These are phyloP conservation scores for Notamacropus eugenii DNA, from an alignment of 2,797 vertebrate species.

Conservation along the genomic window DNA sequence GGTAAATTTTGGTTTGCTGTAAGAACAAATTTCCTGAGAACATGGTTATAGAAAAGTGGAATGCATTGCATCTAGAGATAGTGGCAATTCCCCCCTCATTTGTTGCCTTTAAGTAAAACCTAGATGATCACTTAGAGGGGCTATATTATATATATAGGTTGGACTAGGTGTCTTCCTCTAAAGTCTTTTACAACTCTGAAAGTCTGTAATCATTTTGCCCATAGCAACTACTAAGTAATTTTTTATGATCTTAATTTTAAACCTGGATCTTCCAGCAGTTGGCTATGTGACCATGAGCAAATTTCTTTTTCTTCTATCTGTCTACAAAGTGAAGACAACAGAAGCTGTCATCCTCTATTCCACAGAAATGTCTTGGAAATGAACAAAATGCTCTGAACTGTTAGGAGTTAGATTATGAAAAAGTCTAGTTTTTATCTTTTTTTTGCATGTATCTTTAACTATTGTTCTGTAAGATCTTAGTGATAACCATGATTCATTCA, in stretches of 20 bases:
- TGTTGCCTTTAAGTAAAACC: no score
- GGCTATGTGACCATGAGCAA: background rate
- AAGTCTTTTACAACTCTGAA: no score
- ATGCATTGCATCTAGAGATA: no score
- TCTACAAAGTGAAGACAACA: conserved; percentile 17
- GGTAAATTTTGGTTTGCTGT: no score
- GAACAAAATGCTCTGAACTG: conserved; percentile 12
- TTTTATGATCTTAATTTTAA: background rate
- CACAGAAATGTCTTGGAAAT: conserved; percentile 8
- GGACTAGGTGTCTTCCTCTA: no score
- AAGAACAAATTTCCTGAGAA: no score
- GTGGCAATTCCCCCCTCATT: no score
- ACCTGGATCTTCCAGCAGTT: background rate
- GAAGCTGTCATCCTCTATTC: background rate
- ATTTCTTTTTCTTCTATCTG: background rate
- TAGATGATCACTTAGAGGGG: no score
- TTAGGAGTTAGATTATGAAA: background rate
- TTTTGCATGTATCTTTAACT: conserved; percentile 26
- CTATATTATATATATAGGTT: no score
- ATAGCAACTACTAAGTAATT: no score
- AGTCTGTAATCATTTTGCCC: no score
- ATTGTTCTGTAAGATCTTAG: background rate
- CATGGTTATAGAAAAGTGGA: no score
- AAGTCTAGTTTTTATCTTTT: background rate
- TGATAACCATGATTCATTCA: conserved; percentile 48